Percentiles rank a stretch among this genome's conserved stretches.
phyloP scores from a whole-genome alignment of 2,888 invertebrate species.

The Marronus borbonicus region DNA sequence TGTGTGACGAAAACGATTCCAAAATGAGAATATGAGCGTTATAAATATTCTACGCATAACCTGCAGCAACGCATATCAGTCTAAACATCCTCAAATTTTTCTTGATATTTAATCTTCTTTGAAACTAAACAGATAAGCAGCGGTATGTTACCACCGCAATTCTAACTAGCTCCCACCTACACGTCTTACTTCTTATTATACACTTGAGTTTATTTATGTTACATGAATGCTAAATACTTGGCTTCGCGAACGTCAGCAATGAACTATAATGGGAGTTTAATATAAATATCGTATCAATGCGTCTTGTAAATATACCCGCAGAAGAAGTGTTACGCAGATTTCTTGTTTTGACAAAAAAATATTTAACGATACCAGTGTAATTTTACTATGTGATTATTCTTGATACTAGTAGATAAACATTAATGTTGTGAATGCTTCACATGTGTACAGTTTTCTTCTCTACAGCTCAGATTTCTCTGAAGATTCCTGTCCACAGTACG shows the following conservation, averaged over 20 bases:
- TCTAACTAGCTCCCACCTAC: slow-evolving; percentile 40
- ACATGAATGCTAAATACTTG: slow-evolving; percentile 43
- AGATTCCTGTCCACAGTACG: too few relatives aligned
- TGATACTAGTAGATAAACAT: too few relatives aligned
- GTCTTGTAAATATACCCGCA: background rate
- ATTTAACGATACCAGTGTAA: background rate
- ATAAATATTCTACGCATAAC: too few relatives aligned
- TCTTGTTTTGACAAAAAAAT: background rate
- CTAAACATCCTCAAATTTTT: too few relatives aligned
- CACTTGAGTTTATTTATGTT: slow-evolving; percentile 49
- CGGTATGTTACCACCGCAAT: background rate
- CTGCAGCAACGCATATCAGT: too few relatives aligned
- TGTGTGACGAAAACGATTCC: too few relatives aligned
- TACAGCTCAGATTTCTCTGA: too few relatives aligned
- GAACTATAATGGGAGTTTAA: slow-evolving; percentile 43
- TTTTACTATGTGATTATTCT: too few relatives aligned
- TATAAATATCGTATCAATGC: slow-evolving; percentile 36
- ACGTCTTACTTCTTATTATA: slow-evolving; percentile 20
- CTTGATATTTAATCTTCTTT: slow-evolving; percentile 6
- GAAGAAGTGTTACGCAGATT: slow-evolving; percentile 4
- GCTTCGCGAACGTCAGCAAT: slow-evolving; percentile 38
- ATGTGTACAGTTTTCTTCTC: too few relatives aligned
- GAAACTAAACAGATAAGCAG: slow-evolving; percentile 23
- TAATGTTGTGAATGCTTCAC: too few relatives aligned
- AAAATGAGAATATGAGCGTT: too few relatives aligned